Base-by-base conservation (phyloP, 2,888 invertebrate genomes). In the Syrphus vitripennis region DNA sequence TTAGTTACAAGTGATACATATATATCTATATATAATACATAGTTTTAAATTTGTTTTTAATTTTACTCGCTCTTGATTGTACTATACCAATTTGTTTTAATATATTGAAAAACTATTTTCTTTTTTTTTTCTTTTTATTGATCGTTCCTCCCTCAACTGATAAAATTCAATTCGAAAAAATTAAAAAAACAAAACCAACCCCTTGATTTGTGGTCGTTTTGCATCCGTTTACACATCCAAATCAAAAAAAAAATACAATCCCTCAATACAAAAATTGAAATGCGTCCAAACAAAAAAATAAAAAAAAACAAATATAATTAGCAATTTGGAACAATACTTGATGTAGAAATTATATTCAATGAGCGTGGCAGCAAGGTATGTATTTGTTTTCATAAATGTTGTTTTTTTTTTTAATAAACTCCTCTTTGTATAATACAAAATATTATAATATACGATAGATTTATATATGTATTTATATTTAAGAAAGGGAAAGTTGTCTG, bases 321-420 rank as follows among this genome's bases (percentile, higher is more conserved):
- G 98, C 98, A 98, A 96, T 99, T 97, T 94, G 99, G 99, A 93
- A 96, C 97, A 91, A 99, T 99, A 93, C 95, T 99, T 93, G 99
- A 99, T 94, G 99, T 99, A 93, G 99, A 99, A 95, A 99, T 99
- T 92, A 99, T 99, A 93, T 99, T 99, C 95, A 99, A 99, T 94
- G 99, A 99, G 94, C 95, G 99, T 90, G 99, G 99, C 93, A 99
- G 99, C 90, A 99, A 99, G 98, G 99, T 99, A 96, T 96, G 97
- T 93, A 83, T 88, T 65, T 65, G 45, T 65, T 65, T 65, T 40
- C 40, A 19, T 65, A 65, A 65, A 63, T 63, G 63, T 63, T 69
- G 75, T 63, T 70, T 50, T 29, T 72, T 76, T 65, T 87, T 87
- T 74, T 86, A 70, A 67, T 42, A 37, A 71, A 72, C 34, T 80